Evolutionary conservation across 2,113 vertebrate genomes (phyloP), one percentile per base, ranked within the genome.

Genomic region (Butastur rufipennis): DNA sequence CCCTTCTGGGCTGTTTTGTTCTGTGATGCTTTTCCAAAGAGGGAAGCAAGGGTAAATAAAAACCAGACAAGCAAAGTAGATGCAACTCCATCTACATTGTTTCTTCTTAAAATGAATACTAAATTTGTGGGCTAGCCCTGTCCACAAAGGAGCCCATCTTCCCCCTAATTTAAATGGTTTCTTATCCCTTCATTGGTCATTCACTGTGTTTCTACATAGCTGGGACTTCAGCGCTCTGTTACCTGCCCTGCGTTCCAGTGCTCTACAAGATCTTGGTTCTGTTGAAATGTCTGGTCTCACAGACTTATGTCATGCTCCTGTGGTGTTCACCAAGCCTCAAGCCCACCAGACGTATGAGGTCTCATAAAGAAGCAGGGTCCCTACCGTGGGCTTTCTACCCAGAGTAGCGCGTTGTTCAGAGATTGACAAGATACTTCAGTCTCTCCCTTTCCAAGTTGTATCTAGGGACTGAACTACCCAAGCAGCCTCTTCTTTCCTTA

Each of bases 31-130:
- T 95, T 95, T 97, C 87, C 89, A 96, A 82, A 86, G 66, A 36
- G 29, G 26, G 93, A 73, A 91, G 86, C 88, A 61, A 89, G 93
- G 81, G 89, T 85, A 97, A 97, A 97, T 97, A 96, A 86, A 94
- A 97, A 97, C 22, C 97, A 97, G 97, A 88, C 89, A 65, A 73
- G 73, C 31, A 20, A 36, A 85, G 55, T n/a, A 40, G 66, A 81
- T 75, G 81, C 66, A 91, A 73, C 70, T 84, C 48, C 50, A 70
- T 86, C 71, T 12, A 34, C 0, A 29, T 38, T 45, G 65, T 65
- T 94, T 77, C 65, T 62, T 45, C 16, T 90, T 95, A 59, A 45
- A 67, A 45, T 1, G 43, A 65, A 53, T 22, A n/a, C 40, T 5
- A 4, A 70, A 47, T 82, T 75, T 38, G 66, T 23, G 4, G 47